Percentiles rank a stretch among this genome's conserved stretches.
Conservation (phyloP, 2,888 invertebrate species). For the Sicus ferrugineus region DNA sequence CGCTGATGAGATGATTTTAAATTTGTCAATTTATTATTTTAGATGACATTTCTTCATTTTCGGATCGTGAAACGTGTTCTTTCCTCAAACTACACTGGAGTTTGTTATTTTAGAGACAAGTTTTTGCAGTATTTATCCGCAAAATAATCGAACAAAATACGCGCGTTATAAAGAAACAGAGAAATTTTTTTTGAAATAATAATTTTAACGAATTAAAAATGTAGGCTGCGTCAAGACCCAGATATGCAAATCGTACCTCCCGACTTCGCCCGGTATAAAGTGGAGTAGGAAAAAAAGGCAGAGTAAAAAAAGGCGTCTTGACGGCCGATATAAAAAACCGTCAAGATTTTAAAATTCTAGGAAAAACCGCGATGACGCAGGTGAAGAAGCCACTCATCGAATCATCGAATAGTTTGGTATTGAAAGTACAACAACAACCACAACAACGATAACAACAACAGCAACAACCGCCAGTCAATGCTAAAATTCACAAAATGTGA, state of each 20-base stretch:
- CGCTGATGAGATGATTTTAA: no score
- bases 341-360: slow-evolving; percentile 24
- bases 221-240: slow-evolving; percentile 55
- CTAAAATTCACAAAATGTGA: slow-evolving; percentile 1
- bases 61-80: no score
- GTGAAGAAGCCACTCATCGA: slow-evolving; percentile 19
- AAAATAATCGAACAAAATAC: neutral
- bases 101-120: neutral
- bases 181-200: slow-evolving; percentile 3
- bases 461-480: neutral
- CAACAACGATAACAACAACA: slow-evolving; percentile 12
- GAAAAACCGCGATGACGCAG: slow-evolving; percentile 21
- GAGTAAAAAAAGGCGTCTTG: neutral
- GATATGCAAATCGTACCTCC: slow-evolving; percentile 57
- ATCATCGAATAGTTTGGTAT: neutral
- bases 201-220: slow-evolving; percentile 48
- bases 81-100: no score
- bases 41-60: no score
- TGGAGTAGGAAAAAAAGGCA: slow-evolving; percentile 18
- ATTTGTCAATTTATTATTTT: no score
- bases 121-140: neutral
- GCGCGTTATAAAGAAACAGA: slow-evolving; percentile 3
- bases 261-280: slow-evolving; percentile 33
- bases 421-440: slow-evolving; percentile 18
- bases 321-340: neutral